Evolutionary conservation across 2,113 vertebrate genomes (phyloP), one percentile per base, ranked within the genome.

Genomic region (Mellivora capensis): DNA sequence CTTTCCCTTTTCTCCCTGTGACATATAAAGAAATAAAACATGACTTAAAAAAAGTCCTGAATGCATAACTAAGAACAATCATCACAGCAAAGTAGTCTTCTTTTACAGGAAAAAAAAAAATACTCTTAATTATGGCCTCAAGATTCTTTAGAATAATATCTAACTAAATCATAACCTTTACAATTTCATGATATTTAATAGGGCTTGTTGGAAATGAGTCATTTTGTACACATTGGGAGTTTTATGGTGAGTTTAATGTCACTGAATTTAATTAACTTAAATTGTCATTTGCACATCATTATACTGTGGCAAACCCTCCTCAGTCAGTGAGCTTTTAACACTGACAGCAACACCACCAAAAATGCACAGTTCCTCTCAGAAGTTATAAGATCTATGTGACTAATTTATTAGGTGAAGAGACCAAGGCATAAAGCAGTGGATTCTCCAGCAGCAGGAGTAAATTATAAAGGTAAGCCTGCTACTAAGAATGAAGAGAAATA

Each of bases 241-340:
- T 96, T 90, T 96, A 97, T 96, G 83, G 91, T 90, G 97, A 87
- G 67, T 94, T 97, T 97, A 96, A 94, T 96, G 87, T 92, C 86
- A 93, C 34, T 80, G 95, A 96, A 97, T 89, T 97, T 97, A 96
- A 97, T 97, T 97, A 97, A 94, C 69, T 97, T 87, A 79, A 96
- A 91, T 94, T 94, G 23, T 96, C 86, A 82, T 59, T 94, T 93
- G 59, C 14, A 86, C 17, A 5, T 69, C 39, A 61, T 57, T 91
- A 95, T 93, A 72, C 44, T 82, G 95, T 94, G 31, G 37, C 79
- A 96, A 95, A 84, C 31, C 39, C 39, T 71, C 87, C 25, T 87
- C 7, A 69, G 42, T 80, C 67, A 91, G 64, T 62, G 47, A 83
- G 15, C 29, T 87, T 10, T 92, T 87, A 96, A 39, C 11, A 81